phyloP scores from a whole-genome alignment of 2,113 vertebrate species.

The Oriolus oriolus region DNA sequence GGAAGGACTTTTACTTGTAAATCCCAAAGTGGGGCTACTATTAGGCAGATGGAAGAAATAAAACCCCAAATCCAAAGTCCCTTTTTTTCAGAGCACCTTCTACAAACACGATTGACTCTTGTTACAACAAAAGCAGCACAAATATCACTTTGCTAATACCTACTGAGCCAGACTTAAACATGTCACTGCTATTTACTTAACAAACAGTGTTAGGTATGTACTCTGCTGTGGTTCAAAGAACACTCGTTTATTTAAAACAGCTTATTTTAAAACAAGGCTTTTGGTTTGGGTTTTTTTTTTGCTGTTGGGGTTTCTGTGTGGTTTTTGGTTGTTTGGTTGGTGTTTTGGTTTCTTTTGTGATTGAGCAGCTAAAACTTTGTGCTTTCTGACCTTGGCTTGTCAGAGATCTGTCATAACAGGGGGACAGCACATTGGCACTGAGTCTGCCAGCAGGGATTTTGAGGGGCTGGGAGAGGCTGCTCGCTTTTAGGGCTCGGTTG shows the following conservation, averaged over 20 bases:
- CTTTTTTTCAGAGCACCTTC: not conserved
- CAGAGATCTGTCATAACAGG: not conserved
- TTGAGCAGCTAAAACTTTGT: not conserved
- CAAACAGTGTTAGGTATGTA: not conserved
- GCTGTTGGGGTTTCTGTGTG: not conserved
- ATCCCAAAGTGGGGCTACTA: not conserved
- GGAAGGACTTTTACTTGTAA: not conserved
- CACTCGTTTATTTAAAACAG: not conserved
- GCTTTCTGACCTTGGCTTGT: not conserved
- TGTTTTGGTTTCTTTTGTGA: not conserved
- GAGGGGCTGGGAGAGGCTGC: not conserved
- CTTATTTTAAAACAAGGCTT: constrained; percentile 9
- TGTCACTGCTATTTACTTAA: constrained; percentile 31
- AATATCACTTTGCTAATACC: not conserved
- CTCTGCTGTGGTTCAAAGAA: constrained; percentile 21
- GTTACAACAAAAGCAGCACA: not conserved
- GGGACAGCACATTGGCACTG: not conserved
- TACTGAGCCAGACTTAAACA: not conserved
- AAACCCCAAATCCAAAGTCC: not conserved
- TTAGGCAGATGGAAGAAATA: not conserved
- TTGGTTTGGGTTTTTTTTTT: not conserved
- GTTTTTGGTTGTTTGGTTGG: not conserved
- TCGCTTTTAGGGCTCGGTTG: not conserved
- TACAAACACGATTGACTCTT: not conserved
- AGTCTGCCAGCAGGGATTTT: not conserved